Conservation (phyloP, 2,888 invertebrate genomes). For the Chouioia cunea region DNA sequence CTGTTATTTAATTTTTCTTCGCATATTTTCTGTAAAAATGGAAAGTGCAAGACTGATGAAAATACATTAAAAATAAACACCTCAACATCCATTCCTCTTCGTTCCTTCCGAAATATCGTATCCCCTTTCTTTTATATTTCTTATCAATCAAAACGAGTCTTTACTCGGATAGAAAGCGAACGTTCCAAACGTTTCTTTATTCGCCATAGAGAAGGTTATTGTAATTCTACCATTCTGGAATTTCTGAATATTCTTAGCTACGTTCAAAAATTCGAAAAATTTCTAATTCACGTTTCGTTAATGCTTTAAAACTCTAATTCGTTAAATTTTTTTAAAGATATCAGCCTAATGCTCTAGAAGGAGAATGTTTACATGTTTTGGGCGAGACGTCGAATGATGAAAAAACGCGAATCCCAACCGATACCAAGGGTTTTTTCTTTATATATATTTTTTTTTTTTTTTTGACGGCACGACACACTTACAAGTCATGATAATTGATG, state of each 20-base stretch:
- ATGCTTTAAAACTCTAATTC: slow-evolving; percentile 14
- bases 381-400: slow-evolving; percentile 43
- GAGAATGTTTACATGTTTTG: slow-evolving; percentile 40
- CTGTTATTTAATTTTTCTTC: background rate
- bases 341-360: slow-evolving; percentile 33
- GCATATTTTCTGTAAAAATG: slow-evolving; percentile 22
- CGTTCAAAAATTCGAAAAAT: slow-evolving; percentile 35
- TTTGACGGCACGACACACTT: slow-evolving; percentile 41
- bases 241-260: slow-evolving; percentile 24
- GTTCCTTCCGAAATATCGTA: too few species aligned
- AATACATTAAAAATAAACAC: slow-evolving; percentile 35
- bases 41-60: slow-evolving; percentile 14
- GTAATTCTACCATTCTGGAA: slow-evolving; percentile 23
- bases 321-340: slow-evolving; percentile 26
- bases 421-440: slow-evolving; percentile 49
- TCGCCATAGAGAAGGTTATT: slow-evolving; percentile 18
- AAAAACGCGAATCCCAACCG: slow-evolving; percentile 50
- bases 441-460: slow-evolving; percentile 16
- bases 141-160: slow-evolving; percentile 12
- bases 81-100: slow-evolving; percentile 4
- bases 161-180: slow-evolving; percentile 7
- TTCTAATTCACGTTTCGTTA: slow-evolving; percentile 25
- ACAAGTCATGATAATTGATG: slow-evolving; percentile 39
- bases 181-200: slow-evolving; percentile 10
- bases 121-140: slow-evolving; percentile 2